Evolutionary conservation across 2,113 vertebrate genomes (phyloP).

Genomic region (Theristicus caerulescens): DNA sequence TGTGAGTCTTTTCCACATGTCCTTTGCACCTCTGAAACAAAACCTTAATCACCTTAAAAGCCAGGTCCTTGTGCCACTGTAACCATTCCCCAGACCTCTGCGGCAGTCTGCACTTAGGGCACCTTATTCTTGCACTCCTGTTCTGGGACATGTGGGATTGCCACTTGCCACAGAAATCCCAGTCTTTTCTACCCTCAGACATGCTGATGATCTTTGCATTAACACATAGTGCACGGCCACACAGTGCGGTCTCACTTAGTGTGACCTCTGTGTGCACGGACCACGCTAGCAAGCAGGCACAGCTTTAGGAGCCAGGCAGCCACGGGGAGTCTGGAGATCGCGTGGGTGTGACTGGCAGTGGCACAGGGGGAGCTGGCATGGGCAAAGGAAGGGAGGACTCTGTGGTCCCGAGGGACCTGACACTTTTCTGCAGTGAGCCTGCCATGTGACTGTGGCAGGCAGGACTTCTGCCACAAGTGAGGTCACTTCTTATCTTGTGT

Average conservation of each 20-base stretch:
- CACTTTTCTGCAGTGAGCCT: neutral
- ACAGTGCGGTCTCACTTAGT: neutral
- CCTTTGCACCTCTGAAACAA: neutral
- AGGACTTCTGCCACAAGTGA: neutral
- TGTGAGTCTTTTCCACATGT: neutral
- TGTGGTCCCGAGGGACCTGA: neutral
- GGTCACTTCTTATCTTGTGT: neutral
- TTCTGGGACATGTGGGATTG: neutral
- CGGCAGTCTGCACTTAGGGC: neutral
- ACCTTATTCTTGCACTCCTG: neutral
- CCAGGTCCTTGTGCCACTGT: neutral
- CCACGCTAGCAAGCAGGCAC: accelerated
- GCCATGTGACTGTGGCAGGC: neutral
- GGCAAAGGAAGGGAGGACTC: neutral
- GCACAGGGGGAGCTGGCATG: neutral
- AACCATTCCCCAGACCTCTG: neutral
- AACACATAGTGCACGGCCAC: accelerated
- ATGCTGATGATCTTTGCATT: neutral
- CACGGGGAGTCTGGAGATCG: accelerated
- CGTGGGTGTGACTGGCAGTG: accelerated
- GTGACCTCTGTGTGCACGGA: no score
- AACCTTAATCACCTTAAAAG: neutral
- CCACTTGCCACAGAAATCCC: neutral
- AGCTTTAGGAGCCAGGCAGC: neutral
- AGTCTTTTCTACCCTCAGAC: neutral